phyloP scores from a whole-genome alignment of 2,113 vertebrate species.

The Platysternon megacephalum region DNA sequence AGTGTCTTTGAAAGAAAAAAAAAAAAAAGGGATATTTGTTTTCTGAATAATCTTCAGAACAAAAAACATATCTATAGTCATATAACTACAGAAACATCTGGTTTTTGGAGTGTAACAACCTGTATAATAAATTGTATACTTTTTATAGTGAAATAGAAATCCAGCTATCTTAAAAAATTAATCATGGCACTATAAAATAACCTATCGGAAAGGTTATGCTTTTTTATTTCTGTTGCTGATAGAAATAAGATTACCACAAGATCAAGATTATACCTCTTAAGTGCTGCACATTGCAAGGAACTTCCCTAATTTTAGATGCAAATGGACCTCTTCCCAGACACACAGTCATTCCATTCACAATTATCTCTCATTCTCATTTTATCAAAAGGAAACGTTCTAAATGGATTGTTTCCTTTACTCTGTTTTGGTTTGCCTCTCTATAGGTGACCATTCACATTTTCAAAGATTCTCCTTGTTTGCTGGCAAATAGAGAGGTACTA shows the following conservation, averaged over 20 bases:
- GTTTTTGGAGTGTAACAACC: constrained; percentile 59
- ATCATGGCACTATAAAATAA: constrained; percentile 55
- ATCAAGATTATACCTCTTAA: constrained; percentile 52
- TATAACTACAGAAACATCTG: constrained; percentile 67
- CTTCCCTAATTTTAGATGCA: constrained; percentile 44
- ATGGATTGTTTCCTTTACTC: constrained; percentile 55
- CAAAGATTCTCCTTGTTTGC: constrained; percentile 65
- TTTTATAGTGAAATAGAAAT: constrained; percentile 68
- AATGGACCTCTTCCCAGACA: constrained; percentile 53
- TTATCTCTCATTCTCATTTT: constrained; percentile 60
- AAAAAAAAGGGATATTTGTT: constrained; percentile 69
- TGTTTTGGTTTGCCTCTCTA: constrained; percentile 51
- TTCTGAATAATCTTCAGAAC: constrained; percentile 75
- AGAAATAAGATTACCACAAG: constrained; percentile 66
- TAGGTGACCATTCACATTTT: constrained; percentile 52
- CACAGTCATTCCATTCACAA: constrained; percentile 37
- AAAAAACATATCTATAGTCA: constrained; percentile 64
- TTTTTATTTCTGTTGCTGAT: constrained; percentile 47
- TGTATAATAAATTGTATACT: constrained; percentile 60
- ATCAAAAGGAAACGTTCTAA: constrained; percentile 61
- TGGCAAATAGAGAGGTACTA: constrained; percentile 53
- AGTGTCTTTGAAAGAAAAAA: constrained; percentile 57
- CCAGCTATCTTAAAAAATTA: constrained; percentile 44
- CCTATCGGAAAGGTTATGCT: constrained; percentile 42
- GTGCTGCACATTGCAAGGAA: constrained; percentile 62